Percentiles rank a stretch among this genome's conserved stretches.
Conservation (phyloP, 2,113 vertebrate species). For the Albula glossodonta region DNA sequence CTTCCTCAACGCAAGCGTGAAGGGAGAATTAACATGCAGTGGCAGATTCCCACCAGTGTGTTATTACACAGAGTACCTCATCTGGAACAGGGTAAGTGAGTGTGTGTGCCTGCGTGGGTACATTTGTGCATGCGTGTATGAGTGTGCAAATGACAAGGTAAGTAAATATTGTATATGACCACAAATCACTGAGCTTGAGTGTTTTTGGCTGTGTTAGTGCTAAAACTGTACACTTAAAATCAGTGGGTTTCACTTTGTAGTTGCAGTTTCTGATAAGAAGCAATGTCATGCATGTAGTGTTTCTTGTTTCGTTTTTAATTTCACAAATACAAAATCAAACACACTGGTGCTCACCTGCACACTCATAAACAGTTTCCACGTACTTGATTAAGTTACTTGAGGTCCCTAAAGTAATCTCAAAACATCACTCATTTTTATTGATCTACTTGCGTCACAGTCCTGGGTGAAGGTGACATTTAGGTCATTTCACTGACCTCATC, state of each 20-base stretch:
- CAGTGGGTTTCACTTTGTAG: not conserved
- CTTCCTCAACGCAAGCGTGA: constrained; percentile 89
- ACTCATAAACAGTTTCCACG: not conserved
- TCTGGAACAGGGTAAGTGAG: constrained; percentile 46
- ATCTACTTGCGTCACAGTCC: not conserved
- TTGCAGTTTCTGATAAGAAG: not conserved
- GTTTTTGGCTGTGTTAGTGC: too few species aligned
- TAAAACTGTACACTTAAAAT: too few species aligned
- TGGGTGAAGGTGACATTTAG: not conserved
- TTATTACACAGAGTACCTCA: constrained; percentile 62
- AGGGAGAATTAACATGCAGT: constrained; percentile 85
- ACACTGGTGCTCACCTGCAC: not conserved
- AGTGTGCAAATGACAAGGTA: constrained; percentile 11
- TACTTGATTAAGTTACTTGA: not conserved
- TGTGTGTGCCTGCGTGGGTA: constrained; percentile 10
- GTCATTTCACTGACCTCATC: constrained; percentile 12
- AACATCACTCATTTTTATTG: constrained; percentile 1
- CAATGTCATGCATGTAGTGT: not conserved
- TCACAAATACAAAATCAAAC: not conserved
- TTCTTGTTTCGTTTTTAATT: not conserved
- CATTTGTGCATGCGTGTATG: constrained; percentile 31
- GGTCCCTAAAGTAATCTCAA: not conserved
- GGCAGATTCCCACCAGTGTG: constrained; percentile 87
- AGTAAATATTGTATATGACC: not conserved
- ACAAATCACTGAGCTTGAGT: not conserved